Evolutionary conservation across 2,113 vertebrate genomes (phyloP), one percentile per base, ranked within the genome.

Genomic region (Rhizomys pruinosus): DNA sequence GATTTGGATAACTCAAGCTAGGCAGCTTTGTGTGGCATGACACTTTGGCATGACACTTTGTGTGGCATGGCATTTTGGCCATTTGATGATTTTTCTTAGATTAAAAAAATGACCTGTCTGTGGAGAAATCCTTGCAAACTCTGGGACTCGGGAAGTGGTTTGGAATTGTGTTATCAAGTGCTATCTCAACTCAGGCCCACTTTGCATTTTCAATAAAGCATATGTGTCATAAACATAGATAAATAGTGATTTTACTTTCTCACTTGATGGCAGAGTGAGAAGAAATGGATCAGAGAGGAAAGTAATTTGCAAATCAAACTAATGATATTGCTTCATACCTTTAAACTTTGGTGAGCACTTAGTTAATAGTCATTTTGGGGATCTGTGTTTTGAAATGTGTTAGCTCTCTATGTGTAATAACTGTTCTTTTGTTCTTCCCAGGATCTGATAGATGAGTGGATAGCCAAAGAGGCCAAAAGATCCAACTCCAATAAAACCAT

Each of bases 381-480:
- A 34, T 80, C 44, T 69, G 9, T 86, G 2, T 84, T 22, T 6
- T 0, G 15, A 63, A 85, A 73, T 1, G 0, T 47, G 71, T 92
- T 76, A 39, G 71, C 93, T 86, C 87, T 52, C 85, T 73, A 39
- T 52, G 0, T 44, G 3, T 79, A 39, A 39, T 89, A 22, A 8
- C 87, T 77, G 3, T 88, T 63, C 34, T 10, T 32, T 84, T 92
- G 73, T 92, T 91, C 86, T 84, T 59, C 92, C 20, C 71, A 99
- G 99, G 99, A 99, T 97, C 98, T 99, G 96, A 99, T 99, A 17
- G 99, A 99, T 59, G 99, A 99, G 95, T 99, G 99, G 99, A 99
- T 99, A 96, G 99, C 99, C 94, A 99, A 99, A 98, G 99, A 99
- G 98, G 99, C 99, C 94, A 99, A 99, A 97, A 98, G 99, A 96